These are phyloP conservation scores for Agrochola lychnidis DNA, from an alignment of 2,888 invertebrate species.

Conservation along the genomic window DNA sequence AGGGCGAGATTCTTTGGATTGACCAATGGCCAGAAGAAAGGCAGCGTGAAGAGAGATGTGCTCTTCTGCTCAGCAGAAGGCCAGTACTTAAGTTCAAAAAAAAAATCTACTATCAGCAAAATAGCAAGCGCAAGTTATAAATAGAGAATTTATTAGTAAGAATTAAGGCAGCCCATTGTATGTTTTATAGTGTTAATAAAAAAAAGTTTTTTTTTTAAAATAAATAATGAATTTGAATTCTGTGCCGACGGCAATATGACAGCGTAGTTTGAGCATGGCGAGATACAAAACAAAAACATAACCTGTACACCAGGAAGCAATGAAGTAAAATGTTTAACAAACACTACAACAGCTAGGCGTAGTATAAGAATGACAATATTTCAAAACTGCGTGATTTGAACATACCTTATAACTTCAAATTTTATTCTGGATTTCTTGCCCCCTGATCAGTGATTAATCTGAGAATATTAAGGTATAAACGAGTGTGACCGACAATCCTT, in stretches of 20 bases:
- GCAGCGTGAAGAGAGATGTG: too few species aligned
- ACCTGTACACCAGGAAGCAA: conserved; percentile 4
- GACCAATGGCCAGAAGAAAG: background rate
- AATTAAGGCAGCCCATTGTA: background rate
- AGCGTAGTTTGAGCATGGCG: too few species aligned
- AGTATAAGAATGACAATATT: background rate
- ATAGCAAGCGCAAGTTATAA: too few species aligned
- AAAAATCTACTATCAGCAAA: background rate
- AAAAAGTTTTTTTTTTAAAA: background rate
- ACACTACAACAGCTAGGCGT: background rate
- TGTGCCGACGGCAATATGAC: background rate
- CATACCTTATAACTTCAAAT: background rate
- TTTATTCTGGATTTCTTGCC: background rate
- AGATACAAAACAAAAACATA: conserved; percentile 26
- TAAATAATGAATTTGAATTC: background rate
- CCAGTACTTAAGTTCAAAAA: background rate
- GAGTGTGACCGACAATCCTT: background rate
- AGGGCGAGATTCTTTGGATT: background rate
- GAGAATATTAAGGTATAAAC: background rate
- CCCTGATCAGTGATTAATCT: background rate
- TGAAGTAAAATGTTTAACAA: background rate
- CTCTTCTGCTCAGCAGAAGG: background rate
- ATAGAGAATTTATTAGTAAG: background rate
- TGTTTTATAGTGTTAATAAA: too few species aligned
- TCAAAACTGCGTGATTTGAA: background rate